Conservation (phyloP, 1,140 invertebrate species). For the Vanessa atalanta region DNA sequence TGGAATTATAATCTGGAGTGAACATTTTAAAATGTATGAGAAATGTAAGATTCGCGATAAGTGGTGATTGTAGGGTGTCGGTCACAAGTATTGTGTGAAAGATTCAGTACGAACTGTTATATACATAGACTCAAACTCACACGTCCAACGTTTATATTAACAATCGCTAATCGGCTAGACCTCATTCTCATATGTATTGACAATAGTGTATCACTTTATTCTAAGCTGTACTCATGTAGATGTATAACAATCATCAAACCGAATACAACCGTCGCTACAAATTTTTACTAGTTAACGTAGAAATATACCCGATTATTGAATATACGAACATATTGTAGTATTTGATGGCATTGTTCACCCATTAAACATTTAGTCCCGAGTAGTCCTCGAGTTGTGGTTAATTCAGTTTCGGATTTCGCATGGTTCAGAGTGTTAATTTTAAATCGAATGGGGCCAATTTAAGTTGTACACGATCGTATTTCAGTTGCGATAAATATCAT, state of each 20-base stretch:
- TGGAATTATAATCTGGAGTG: conserved; percentile 51
- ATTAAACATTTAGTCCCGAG: conserved; percentile 16
- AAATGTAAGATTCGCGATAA: conserved; percentile 13
- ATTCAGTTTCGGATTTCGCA: conserved; percentile 37
- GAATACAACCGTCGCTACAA: conserved; percentile 3
- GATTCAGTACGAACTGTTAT: not conserved
- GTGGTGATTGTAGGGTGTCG: not conserved
- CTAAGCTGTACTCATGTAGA: conserved; percentile 8
- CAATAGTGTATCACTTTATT: not conserved
- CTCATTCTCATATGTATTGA: not conserved
- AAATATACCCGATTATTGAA: not conserved
- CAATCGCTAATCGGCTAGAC: not conserved
- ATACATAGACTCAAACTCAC: not conserved
- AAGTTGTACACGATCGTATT: conserved; percentile 33
- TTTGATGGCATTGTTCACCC: not conserved
- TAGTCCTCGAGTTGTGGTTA: conserved; percentile 34
- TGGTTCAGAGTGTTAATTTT: conserved; percentile 28
- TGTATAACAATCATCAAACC: conserved; percentile 6
- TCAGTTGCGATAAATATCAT: conserved; percentile 19
- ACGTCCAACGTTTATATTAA: not conserved
- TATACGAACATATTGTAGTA: not conserved
- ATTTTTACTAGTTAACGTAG: conserved; percentile 9
- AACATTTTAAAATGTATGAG: conserved; percentile 34
- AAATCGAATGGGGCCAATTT: conserved; percentile 46
- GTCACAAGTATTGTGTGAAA: not conserved